These are phyloP conservation scores for Chloropsis hardwickii DNA, from an alignment of 2,113 vertebrate genomes.

Conservation along the genomic window DNA sequence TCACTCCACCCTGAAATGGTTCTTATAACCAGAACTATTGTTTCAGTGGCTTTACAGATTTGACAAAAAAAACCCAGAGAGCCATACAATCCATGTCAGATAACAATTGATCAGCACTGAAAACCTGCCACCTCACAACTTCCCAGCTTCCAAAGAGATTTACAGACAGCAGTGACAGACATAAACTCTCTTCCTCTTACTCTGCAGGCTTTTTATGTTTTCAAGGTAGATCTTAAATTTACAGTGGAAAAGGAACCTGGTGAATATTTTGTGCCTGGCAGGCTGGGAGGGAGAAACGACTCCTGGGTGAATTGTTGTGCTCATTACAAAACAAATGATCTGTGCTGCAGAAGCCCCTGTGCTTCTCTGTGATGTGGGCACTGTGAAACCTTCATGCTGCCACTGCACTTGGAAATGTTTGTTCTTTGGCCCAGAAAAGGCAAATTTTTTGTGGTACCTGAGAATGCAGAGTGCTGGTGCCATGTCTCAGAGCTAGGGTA, in stretches of 20 bases:
- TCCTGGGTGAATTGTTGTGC: neutral
- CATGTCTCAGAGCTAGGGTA: fast-evolving
- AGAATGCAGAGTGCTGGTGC: neutral
- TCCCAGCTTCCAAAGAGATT: neutral
- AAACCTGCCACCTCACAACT: neutral
- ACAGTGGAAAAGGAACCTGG: neutral
- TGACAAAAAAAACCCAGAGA: neutral
- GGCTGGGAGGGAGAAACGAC: neutral
- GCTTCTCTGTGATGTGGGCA: neutral
- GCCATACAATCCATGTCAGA: neutral
- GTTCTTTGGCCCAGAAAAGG: neutral
- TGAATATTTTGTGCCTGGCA: neutral
- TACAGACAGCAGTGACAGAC: neutral
- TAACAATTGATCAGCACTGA: neutral
- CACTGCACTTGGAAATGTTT: neutral
- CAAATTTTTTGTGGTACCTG: neutral
- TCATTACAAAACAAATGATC: neutral
- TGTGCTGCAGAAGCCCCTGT: neutral
- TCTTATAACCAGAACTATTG: neutral
- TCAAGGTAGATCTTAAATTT: neutral
- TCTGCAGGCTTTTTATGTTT: neutral
- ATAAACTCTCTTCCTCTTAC: neutral
- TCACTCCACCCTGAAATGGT: neutral
- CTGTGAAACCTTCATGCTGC: neutral
- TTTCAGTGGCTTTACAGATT: neutral